Evolutionary conservation across 2,888 invertebrate species (phyloP).

Genomic region (Thumatha senex): DNA sequence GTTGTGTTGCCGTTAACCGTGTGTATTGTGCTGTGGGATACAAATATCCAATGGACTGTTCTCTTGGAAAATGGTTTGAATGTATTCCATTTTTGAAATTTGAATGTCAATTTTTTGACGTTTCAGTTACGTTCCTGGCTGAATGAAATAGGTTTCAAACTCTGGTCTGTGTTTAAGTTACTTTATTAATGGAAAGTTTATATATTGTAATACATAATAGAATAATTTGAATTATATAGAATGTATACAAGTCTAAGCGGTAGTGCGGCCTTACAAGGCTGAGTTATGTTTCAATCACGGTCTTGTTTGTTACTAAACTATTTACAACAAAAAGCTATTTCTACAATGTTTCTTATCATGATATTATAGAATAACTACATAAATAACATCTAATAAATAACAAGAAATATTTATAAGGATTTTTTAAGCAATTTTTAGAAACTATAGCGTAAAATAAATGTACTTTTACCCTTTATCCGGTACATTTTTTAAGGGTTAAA

Average conservation of each 20-base stretch:
- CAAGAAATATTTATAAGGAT: too few species aligned
- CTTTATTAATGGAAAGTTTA: constrained; percentile 6
- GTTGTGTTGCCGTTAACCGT: constrained; percentile 61
- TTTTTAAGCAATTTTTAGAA: too few species aligned
- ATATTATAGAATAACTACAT: background rate
- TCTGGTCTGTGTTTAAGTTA: constrained; percentile 14
- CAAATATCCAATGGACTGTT: constrained; percentile 45
- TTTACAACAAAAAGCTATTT: too few species aligned
- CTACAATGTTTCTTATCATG: too few species aligned
- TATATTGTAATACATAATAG: background rate
- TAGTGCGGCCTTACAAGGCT: constrained; percentile 31
- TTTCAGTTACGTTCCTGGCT: constrained; percentile 29
- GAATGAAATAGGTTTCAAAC: constrained; percentile 30
- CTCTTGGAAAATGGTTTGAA: constrained; percentile 46
- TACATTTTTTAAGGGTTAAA: too few species aligned
- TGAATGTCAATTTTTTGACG: constrained; percentile 26
- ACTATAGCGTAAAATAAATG: too few species aligned
- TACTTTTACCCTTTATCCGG: too few species aligned
- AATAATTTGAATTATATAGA: background rate
- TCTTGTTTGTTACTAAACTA: background rate
- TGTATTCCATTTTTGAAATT: constrained; percentile 27
- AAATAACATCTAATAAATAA: too few species aligned
- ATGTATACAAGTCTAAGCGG: constrained; percentile 2
- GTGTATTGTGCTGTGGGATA: constrained; percentile 64
- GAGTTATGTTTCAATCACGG: constrained; percentile 12